Evolutionary conservation across 1,140 invertebrate species (phyloP).

Genomic region (Andricus grossulariae): DNA sequence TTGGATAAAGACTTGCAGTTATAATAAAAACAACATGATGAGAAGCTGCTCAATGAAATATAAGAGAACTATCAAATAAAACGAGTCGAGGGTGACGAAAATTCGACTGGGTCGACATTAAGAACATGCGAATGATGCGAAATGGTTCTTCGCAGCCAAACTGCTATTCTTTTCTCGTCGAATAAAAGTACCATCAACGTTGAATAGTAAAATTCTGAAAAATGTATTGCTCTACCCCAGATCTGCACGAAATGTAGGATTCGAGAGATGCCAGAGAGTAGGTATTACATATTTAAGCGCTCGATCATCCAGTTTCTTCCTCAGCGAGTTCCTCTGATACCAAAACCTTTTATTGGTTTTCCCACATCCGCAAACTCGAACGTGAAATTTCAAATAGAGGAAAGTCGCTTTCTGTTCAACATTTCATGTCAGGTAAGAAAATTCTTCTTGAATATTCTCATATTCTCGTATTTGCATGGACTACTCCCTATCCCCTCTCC

Average conservation of each 20-base stretch:
- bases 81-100: conserved; percentile 10
- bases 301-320: conserved; percentile 49
- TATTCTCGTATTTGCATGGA: too few species aligned
- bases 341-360: conserved; percentile 10
- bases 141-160: conserved; percentile 36
- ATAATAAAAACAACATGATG: conserved; percentile 31
- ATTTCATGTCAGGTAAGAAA: too few species aligned
- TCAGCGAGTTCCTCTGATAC: not conserved
- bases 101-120: conserved; percentile 14
- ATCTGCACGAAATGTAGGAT: conserved; percentile 39
- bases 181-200: conserved; percentile 51
- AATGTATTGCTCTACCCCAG: conserved; percentile 54
- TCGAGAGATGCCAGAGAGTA: conserved; percentile 36
- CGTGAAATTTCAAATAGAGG: not conserved
- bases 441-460: too few species aligned
- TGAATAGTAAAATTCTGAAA: conserved; percentile 59
- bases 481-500: too few species aligned
- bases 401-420: not conserved
- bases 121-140: conserved; percentile 10
- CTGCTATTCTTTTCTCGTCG: conserved; percentile 40
- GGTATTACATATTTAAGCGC: conserved; percentile 59
- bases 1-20: conserved; percentile 20
- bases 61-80: conserved; percentile 57
- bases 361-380: not conserved
- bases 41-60: conserved; percentile 50